Evolutionary conservation across 2,797 vertebrate genomes (phyloP), one percentile per base, ranked within the genome.

Genomic region (Enteromius argenteus): DNA sequence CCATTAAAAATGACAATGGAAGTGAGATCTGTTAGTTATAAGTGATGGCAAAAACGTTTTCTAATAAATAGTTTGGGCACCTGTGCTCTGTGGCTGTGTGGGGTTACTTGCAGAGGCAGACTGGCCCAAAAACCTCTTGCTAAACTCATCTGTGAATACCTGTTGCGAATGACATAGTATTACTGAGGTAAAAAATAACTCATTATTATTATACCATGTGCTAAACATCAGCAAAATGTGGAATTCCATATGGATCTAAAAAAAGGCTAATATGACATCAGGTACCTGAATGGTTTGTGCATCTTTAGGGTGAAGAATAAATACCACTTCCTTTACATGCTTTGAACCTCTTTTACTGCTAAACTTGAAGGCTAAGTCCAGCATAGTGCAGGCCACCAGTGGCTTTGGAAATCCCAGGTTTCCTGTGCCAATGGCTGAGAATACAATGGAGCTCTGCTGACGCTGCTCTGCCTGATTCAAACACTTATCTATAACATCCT

Each of bases 391-490:
- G 5, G 94, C 95, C 71, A 94, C 95, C n/a, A 92, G 0, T 0
- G 15, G 0, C 92, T 92, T 97, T 23, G 97, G 96, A 91, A 96
- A 99, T 49, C 90, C 85, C 88, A 98, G 91, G 72, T 95, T 95
- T 81, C 97, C 97, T 0, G 96, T 96, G 79, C 97, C 97, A 23
- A 98, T 95, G 81, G 97, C 96, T 30, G 97, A 96, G 89, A 99
- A 97, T 19, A 95, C 82, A 46, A 99, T 95, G 0, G 97, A 98
- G 11, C 86, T 90, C 67, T 95, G 87, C 14, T 89, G 89, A 4
- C 76, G 67, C 7, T 84, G 80, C 87, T 97, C 97, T 0, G 95
- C 93, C 67, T 80, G 92, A 44, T 67, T 46, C 87, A 99, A 91
- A 87, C 97, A 98, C 9, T 78, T 69, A 69, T 80, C 77, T 46